Base-by-base conservation (phyloP, 1,140 invertebrate species). In the Hirudo medicinalis region DNA sequence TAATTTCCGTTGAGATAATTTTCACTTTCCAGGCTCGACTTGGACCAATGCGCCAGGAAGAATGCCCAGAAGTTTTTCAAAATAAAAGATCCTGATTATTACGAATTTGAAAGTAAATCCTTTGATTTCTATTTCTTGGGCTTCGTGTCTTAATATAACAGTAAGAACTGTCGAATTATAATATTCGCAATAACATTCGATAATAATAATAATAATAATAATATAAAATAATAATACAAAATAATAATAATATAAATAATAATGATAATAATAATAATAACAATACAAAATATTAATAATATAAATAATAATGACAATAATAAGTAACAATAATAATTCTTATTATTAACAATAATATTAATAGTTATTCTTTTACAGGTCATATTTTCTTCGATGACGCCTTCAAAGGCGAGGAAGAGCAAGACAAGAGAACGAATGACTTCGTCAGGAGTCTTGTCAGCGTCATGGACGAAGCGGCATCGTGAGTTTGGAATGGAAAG, bases 341-440 rank as follows among this genome's bases (percentile, higher is more conserved):
- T 49, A 49, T 15, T 49, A 49, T 49, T 15, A 49, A 8, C 11
- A 49, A 15, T 9, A 49, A 49, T 8, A 49, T 49, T 49, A 49
- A 40, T 15, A 49, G 43, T 17, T 4, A 49, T 49, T 15, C 43
- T 15, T 49, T 49, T 9, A 54, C 80, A 97, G 94, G 94, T 27
- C 95, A 99, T 78, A 95, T 98, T 74, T 97, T 95, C 83, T 93
- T 99, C 80, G 96, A 99, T 82, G 96, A 99, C 79, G 94, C 94
- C 22, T 97, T 97, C 80, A 94, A 98, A 85, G 87, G 96, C 72
- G 88, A 91, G 57, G 94, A 97, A 78, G 91, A 94, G 78, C 91
- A 92, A 76, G 91, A 94, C 79, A 88, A 88, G 43, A 90, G 95
- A 79, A 91, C 96, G 25, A 99, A 99, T 83, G 85, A 90, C n/a